Evolutionary conservation across 2,797 vertebrate genomes (phyloP).

Genomic region (Mus spretus): DNA sequence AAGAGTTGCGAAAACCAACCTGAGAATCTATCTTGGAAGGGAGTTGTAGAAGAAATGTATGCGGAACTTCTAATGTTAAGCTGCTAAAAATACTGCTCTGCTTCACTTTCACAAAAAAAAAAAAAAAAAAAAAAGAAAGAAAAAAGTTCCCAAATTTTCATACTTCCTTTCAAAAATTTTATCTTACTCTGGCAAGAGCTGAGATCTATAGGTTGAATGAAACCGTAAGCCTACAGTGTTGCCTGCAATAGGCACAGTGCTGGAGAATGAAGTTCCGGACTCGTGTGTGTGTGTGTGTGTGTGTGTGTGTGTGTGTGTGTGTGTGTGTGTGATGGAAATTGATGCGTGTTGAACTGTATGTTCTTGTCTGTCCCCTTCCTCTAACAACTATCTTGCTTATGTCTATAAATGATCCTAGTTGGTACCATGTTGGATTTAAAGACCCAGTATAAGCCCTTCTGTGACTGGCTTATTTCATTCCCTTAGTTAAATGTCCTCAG

Average conservation of each 20-base stretch:
- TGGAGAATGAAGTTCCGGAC: neutral
- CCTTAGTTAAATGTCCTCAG: neutral
- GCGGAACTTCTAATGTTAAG: neutral
- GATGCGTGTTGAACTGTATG: neutral
- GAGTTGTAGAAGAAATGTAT: neutral
- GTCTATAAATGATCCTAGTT: neutral
- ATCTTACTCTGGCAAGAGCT: neutral
- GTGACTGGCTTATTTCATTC: neutral
- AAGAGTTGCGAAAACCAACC: neutral
- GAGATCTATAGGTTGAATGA: neutral
- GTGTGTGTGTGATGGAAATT: neutral
- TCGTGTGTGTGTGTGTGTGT: no score
- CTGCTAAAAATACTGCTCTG: neutral
- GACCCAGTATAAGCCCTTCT: neutral
- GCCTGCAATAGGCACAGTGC: neutral
- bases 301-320: no score
- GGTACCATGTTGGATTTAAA: neutral
- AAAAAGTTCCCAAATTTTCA: conserved; percentile 29
- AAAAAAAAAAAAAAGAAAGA: conserved; percentile 29
- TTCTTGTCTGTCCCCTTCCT: neutral
- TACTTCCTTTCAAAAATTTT: neutral
- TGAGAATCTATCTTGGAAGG: neutral
- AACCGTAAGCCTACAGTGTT: neutral
- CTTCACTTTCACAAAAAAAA: conserved; percentile 4
- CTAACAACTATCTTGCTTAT: neutral